These are phyloP conservation scores for Lasiommata megera DNA, from an alignment of 2,888 invertebrate species.

Conservation along the genomic window DNA sequence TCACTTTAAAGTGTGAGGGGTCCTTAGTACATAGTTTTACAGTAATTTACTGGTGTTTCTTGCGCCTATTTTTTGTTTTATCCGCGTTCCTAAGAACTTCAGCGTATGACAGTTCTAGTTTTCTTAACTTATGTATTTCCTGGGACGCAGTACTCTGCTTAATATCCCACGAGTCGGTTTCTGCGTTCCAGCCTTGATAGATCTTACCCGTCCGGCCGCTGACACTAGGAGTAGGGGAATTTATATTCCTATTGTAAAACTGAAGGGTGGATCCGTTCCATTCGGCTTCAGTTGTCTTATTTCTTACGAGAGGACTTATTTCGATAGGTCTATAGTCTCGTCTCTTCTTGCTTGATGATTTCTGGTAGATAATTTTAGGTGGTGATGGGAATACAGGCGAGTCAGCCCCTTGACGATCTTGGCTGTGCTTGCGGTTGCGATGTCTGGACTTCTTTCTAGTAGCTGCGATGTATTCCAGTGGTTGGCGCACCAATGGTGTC, in stretches of 20 bases:
- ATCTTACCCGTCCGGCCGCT: slow-evolving; percentile 73
- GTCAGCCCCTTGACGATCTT: slow-evolving; percentile 84
- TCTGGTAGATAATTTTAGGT: slow-evolving; percentile 83
- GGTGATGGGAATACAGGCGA: slow-evolving; percentile 86
- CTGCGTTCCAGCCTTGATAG: slow-evolving; percentile 74
- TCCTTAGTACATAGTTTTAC: slow-evolving; percentile 56
- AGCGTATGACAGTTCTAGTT: slow-evolving; percentile 91
- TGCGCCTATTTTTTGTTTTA: slow-evolving; percentile 76
- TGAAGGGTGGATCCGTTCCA: slow-evolving; percentile 88
- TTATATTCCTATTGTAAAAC: slow-evolving; percentile 84
- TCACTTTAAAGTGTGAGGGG: slow-evolving; percentile 63
- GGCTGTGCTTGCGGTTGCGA: slow-evolving; percentile 84
- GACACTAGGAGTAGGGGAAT: slow-evolving; percentile 82
- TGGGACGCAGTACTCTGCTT: slow-evolving; percentile 89
- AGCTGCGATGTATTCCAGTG: slow-evolving; percentile 87
- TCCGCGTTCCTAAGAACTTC: slow-evolving; percentile 89
- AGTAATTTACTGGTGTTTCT: slow-evolving; percentile 70
- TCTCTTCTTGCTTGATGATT: slow-evolving; percentile 78
- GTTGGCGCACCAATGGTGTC: slow-evolving; percentile 86
- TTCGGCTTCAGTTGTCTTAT: slow-evolving; percentile 62
- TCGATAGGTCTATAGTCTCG: slow-evolving; percentile 82
- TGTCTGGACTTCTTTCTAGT: slow-evolving; percentile 86
- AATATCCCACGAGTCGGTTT: slow-evolving; percentile 73
- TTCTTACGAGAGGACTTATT: slow-evolving; percentile 71
- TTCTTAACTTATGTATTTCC: slow-evolving; percentile 90